phyloP scores from a whole-genome alignment of 2,888 invertebrate genomes.

The Nezara viridula region DNA sequence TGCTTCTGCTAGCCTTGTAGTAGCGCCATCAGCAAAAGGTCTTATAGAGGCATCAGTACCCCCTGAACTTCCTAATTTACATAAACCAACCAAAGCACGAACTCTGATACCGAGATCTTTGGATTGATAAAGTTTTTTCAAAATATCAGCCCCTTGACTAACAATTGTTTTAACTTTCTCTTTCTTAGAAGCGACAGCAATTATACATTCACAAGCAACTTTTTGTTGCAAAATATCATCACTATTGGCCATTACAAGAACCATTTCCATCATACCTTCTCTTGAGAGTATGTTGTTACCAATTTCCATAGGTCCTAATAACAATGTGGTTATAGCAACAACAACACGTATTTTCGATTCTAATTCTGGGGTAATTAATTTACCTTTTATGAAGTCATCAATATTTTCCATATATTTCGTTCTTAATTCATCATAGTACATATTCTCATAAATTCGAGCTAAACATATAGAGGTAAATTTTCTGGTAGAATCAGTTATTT shows the following conservation, averaged over 20 bases:
- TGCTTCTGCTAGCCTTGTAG: slow-evolving; percentile 91
- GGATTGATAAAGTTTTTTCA: slow-evolving; percentile 93
- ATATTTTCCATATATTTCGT: slow-evolving; percentile 82
- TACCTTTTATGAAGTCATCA: slow-evolving; percentile 88
- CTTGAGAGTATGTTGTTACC: slow-evolving; percentile 87
- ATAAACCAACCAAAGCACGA: slow-evolving; percentile 91
- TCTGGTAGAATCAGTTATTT: slow-evolving; percentile 88
- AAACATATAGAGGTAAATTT: slow-evolving; percentile 93
- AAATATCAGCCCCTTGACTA: slow-evolving; percentile 88
- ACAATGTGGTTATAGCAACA: slow-evolving; percentile 88
- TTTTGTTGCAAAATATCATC: slow-evolving; percentile 92
- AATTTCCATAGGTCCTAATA: slow-evolving; percentile 93
- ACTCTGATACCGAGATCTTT: slow-evolving; percentile 92
- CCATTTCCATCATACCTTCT: slow-evolving; percentile 94
- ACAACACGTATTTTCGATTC: slow-evolving; percentile 82
- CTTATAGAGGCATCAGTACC: slow-evolving; percentile 95
- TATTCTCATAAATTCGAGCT: slow-evolving; percentile 92
- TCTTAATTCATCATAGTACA: slow-evolving; percentile 90
- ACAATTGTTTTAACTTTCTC: slow-evolving; percentile 94
- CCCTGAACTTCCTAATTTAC: slow-evolving; percentile 94
- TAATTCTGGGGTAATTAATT: slow-evolving; percentile 86
- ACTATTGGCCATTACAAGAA: slow-evolving; percentile 95
- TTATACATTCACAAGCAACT: slow-evolving; percentile 96
- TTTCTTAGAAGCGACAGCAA: slow-evolving; percentile 96
- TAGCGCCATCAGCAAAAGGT: slow-evolving; percentile 96